These are phyloP conservation scores for Aptenodytes patagonicus DNA, from an alignment of 2,113 vertebrate species.

Conservation along the genomic window DNA sequence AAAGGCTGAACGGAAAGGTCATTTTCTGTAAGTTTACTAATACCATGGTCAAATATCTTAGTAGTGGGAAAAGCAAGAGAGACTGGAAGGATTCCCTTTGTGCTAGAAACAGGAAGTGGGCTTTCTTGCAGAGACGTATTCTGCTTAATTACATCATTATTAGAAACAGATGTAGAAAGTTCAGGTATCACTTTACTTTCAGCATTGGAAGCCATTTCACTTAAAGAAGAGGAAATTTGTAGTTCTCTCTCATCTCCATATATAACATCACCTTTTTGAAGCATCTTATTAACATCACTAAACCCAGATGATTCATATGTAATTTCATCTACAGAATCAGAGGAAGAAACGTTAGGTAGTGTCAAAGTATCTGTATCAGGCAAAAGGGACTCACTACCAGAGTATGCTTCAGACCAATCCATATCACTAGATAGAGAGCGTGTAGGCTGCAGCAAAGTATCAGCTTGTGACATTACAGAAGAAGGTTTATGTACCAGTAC, in stretches of 20 bases:
- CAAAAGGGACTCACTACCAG: conserved; percentile 76
- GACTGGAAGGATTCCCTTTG: conserved; percentile 67
- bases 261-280: conserved; percentile 57
- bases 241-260: conserved; percentile 70
- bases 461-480: conserved; percentile 65
- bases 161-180: conserved; percentile 56
- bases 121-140: conserved; percentile 61
- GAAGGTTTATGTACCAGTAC: conserved; percentile 65
- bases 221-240: conserved; percentile 70
- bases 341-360: conserved; percentile 64
- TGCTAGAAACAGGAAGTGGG: conserved; percentile 66
- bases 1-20: conserved; percentile 65
- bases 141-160: conserved; percentile 55
- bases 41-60: conserved; percentile 64
- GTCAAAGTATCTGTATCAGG: conserved; percentile 72
- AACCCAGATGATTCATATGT: conserved; percentile 68
- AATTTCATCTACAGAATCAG: conserved; percentile 72
- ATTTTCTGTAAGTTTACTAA: conserved; percentile 74
- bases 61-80: conserved; percentile 64
- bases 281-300: conserved; percentile 63
- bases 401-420: conserved; percentile 73
- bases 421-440: conserved; percentile 75
- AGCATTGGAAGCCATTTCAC: conserved; percentile 63
- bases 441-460: conserved; percentile 75
- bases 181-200: conserved; percentile 63